A percentile compares a stretch with the other conserved stretches of the same genome.
These are phyloP conservation scores for Lamellibrachia columna DNA, from an alignment of 2,888 invertebrate species.

Conservation along the genomic window DNA sequence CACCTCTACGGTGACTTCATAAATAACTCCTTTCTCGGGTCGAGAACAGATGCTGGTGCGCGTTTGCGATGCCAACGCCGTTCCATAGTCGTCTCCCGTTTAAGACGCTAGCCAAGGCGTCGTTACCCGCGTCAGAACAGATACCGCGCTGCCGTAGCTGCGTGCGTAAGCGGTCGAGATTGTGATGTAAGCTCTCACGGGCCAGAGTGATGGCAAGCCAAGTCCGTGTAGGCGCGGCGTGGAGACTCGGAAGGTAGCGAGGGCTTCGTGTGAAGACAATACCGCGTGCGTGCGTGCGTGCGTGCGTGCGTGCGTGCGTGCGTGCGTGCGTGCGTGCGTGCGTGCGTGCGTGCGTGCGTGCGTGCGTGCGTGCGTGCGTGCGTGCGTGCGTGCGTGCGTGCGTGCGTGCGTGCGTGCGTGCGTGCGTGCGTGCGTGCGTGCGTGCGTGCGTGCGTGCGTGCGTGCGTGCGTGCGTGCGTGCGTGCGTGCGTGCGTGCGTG, in stretches of 20 bases:
- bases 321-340: constrained; percentile 30
- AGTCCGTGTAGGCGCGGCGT: neutral
- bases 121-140: neutral
- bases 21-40: neutral
- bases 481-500: constrained; percentile 75
- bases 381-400: constrained; percentile 30
- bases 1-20: neutral
- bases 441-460: constrained; percentile 26
- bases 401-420: constrained; percentile 82
- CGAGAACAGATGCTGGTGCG: neutral
- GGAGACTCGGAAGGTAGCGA: neutral
- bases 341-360: constrained; percentile 92
- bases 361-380: constrained; percentile 31
- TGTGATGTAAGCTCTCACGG: neutral
- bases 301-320: constrained; percentile 24
- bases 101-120: neutral
- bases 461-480: constrained; percentile 31
- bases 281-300: constrained; percentile 69
- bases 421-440: constrained; percentile 61
- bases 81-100: neutral
- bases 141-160: neutral
- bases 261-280: neutral
- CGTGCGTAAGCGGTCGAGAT: neutral
- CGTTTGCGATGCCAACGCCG: neutral
- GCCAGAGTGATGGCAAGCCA: neutral